Evolutionary conservation across 2,113 vertebrate species (phyloP), one percentile per base, ranked within the genome.

Genomic region (Brachionichthys hirsutus): DNA sequence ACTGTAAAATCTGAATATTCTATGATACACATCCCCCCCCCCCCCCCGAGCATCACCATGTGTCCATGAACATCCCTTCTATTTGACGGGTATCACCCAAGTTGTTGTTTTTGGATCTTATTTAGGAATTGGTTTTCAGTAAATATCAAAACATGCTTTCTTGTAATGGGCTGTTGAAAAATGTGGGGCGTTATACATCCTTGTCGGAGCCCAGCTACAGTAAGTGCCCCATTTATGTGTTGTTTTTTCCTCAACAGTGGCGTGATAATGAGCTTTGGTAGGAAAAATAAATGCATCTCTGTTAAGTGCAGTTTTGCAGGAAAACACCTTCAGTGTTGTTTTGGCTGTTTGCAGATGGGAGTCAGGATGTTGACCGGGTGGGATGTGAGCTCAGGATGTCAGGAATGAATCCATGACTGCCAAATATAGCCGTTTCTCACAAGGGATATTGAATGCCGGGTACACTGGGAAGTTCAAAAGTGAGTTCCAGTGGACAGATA

Each of bases 201-300:
- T 80, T 67, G 41, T 18, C 50, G 70, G 42, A 57, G 54, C 51
- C 42, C 12, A 30, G 42, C 65, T 46, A 7, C 34, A 51, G 17
- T 78, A 78, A 84, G 61, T 81, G 80, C 62, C 14, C 35, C 73
- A 75, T 80, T 84, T 84, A 60, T 56, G 47, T 62, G 67, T 49
- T 55, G 46, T 67, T 77, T 67, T 73, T 72, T 67, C 35, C 60
- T 79, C 17, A 1, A 62, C 24, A 60, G 59, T 55, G 53, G 54
- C 11, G 42, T 62, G 46, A 64, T 78, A 83, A 87, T 84, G 70
- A 84, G 70, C 34, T 70, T 53, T 45, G 19, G 5, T 12, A 60
- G 36, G 56, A 22, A 65, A 30, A 55, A n/a, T n/a, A 72, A 78
- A 72, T 54, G 47, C 17, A 66, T 66, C 50, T 42, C 20, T 0